phyloP scores from a whole-genome alignment of 2,113 vertebrate species.

The Sinocyclocheilus anophthalmus region DNA sequence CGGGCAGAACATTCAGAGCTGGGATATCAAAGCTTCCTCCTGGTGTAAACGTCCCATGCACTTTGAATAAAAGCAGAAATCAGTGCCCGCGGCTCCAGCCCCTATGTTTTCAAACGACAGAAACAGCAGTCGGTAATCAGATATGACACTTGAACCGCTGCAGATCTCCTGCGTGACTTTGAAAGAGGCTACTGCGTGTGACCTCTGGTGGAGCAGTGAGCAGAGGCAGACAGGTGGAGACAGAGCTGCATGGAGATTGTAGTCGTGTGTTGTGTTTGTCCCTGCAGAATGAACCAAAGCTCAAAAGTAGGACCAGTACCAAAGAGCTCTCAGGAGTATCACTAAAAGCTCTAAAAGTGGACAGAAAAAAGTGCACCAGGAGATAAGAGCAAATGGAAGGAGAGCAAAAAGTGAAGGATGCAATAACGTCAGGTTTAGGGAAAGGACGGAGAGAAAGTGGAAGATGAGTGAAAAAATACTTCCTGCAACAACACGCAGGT shows the following conservation, averaged over 20 bases:
- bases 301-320: slow-evolving; percentile 42
- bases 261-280: slow-evolving; percentile 32
- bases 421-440: background rate
- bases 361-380: slow-evolving; percentile 38
- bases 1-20: slow-evolving; percentile 48
- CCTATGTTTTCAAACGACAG: slow-evolving; percentile 49
- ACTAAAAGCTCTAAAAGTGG: slow-evolving; percentile 58
- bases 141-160: slow-evolving; percentile 32
- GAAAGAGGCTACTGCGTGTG: slow-evolving; percentile 35
- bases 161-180: slow-evolving; percentile 30
- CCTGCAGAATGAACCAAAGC: slow-evolving; percentile 37
- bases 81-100: slow-evolving; percentile 27
- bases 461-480: background rate
- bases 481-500: background rate
- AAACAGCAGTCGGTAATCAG: slow-evolving; percentile 55
- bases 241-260: background rate
- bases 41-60: slow-evolving; percentile 45
- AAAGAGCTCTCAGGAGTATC: slow-evolving; percentile 47
- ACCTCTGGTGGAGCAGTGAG: slow-evolving; percentile 36
- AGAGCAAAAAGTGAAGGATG: slow-evolving; percentile 13
- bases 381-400: slow-evolving; percentile 29
- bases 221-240: slow-evolving; percentile 42
- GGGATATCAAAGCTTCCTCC: slow-evolving; percentile 52
- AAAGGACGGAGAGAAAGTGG: background rate
- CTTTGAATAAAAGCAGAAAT: slow-evolving; percentile 47